Conservation (phyloP, 2,797 vertebrate genomes). For the Catharus ustulatus region DNA sequence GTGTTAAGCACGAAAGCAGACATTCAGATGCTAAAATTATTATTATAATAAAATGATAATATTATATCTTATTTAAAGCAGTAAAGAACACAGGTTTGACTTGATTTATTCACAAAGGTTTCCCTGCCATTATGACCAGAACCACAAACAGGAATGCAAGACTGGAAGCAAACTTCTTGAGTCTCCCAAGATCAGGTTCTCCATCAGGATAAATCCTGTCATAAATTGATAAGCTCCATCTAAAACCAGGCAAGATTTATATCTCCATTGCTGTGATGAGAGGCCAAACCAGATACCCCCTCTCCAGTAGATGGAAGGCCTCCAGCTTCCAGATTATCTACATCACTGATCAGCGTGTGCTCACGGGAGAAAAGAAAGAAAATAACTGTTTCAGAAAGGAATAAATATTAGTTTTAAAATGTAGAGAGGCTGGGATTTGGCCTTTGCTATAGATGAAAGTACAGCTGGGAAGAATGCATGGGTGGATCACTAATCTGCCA, state of each 20-base stretch:
- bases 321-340: background rate
- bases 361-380: background rate
- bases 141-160: background rate
- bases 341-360: background rate
- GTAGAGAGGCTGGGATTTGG: background rate
- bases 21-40: background rate
- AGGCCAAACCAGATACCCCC: background rate
- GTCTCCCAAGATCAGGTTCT: background rate
- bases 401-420: background rate
- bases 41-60: background rate
- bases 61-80: background rate
- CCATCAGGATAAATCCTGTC: background rate
- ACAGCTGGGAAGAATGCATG: background rate
- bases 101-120: background rate
- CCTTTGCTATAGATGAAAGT: background rate
- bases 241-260: conserved; percentile 26
- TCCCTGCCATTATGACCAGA: background rate
- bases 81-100: background rate
- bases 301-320: background rate
- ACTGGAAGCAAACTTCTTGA: background rate
- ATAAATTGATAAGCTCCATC: background rate
- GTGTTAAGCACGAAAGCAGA: background rate
- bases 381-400: background rate
- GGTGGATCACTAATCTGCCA: conserved; percentile 3
- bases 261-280: background rate